Base-by-base conservation (phyloP, 2,113 vertebrate species). In the Sceloporus undulatus region DNA sequence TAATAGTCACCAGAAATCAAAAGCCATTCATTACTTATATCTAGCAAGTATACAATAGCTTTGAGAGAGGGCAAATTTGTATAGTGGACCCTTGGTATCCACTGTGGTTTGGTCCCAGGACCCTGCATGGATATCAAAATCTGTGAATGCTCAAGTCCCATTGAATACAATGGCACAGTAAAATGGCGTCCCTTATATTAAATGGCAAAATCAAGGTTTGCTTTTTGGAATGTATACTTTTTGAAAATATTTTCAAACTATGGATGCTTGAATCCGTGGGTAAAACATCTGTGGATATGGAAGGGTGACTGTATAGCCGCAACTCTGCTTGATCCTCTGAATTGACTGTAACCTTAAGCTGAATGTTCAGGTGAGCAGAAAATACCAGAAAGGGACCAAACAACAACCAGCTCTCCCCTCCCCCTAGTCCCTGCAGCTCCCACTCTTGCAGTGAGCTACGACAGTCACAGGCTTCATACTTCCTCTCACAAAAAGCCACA, bases 401-500 rank as follows among this genome's bases (percentile, higher is more conserved):
- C 25, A 71, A 70, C 2, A 73, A 19, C 27, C 48, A 40, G 19
- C 1, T 42, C 27, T 29, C 80, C 42, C 59, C 18, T 1, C 40
- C 54, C 48, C 82, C 18, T 2, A 34, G 16, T 18, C 59, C 59
- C 18, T 42, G 14, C 48, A 80, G 42, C 42, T 73, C 25, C 52
- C 48, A 88, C n/a, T n/a, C 81, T 48, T 78, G 78, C 78, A 68
- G 3, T 74, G 79, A 82, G 38, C 34, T 21, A 82, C 77, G n/a
- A 42, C 59, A 10, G 59, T 52, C 56, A 38, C 79, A 81, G 62
- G 25, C 42, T 25, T 68, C 62, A 48, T 78, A 95, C 95, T 96
- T 95, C 95, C 95, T 95, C 94, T 96, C 85, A 81, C 81, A 89
- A 78, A 84, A 81, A 91, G 94, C 93, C 93, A 91, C 95, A 95